phyloP scores from a whole-genome alignment of 1,140 invertebrate species.

The Drosophila ercepeae region DNA sequence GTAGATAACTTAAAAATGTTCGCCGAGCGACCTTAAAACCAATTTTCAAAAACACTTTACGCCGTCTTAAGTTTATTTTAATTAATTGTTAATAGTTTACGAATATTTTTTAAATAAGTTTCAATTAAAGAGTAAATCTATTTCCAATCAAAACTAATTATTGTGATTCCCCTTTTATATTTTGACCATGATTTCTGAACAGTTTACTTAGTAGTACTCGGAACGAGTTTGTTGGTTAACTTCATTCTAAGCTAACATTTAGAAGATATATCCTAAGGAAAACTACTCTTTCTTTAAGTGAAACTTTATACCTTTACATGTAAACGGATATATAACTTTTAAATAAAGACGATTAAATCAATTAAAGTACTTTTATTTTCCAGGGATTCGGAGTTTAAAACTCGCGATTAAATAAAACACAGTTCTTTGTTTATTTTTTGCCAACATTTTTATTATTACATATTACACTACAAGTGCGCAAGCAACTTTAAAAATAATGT shows the following conservation, averaged over 20 bases:
- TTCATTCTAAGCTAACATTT: slow-evolving; percentile 69
- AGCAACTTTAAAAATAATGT: slow-evolving; percentile 7
- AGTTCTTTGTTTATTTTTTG: slow-evolving; percentile 43
- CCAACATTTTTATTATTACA: slow-evolving; percentile 73
- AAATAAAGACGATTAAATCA: slow-evolving; percentile 36
- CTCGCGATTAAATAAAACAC: too few species aligned
- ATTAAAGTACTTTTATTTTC: not conserved
- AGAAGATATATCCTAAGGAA: slow-evolving; percentile 52
- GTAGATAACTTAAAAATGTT: slow-evolving; percentile 45
- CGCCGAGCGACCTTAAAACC: slow-evolving; percentile 53
- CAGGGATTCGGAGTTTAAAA: not conserved
- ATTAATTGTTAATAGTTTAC: slow-evolving; percentile 44
- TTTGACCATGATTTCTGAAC: slow-evolving; percentile 46
- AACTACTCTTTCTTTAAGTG: slow-evolving; percentile 52
- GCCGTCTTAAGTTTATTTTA: slow-evolving; percentile 55
- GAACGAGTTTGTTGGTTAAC: slow-evolving; percentile 72
- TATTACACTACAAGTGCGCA: slow-evolving; percentile 45
- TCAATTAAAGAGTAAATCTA: not conserved
- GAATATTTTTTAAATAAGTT: slow-evolving; percentile 37
- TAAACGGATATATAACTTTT: slow-evolving; percentile 35
- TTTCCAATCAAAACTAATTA: slow-evolving; percentile 56
- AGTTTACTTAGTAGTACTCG: slow-evolving; percentile 63
- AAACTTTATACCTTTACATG: slow-evolving; percentile 52
- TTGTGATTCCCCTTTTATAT: slow-evolving; percentile 57
- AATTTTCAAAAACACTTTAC: slow-evolving; percentile 35